Base-by-base conservation (phyloP, 2,797 vertebrate genomes). In the Cichlasoma orientale region DNA sequence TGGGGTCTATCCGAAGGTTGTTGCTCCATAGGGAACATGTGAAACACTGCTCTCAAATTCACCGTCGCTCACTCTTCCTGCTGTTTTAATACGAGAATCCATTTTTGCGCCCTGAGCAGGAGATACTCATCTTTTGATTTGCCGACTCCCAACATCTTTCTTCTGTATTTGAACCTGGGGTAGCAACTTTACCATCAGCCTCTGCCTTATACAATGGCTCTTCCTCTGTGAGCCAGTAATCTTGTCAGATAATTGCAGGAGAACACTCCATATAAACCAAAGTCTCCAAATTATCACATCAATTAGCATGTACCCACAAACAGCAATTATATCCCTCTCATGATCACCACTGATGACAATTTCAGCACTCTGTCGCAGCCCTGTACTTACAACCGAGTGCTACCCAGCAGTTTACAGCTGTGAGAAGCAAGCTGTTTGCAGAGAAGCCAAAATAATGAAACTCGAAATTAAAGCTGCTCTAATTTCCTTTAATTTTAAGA, bases 401-500 rank as follows among this genome's bases (percentile, higher is more conserved):
- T 36, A 76, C 73, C 57, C 44, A 1, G 66, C 77, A 69, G 54
- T 72, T 82, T 76, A 58, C 73, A 77, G 44, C 78, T 63, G 77
- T 53, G 68, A 41, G 55, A 47, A 18, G 57, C 23, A 68, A 68
- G 79, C 57, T 21, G 74, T 79, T 86, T 85, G 44, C 70, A 78
- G 61, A 84, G 69, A 81, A 75, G 58, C 75, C 29, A 75, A 73
- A 87, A 72, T 70, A 80, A 75, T 54, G 54, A 86, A 89, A 74
- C 18, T 50, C 54, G 82, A 18, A 89, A 92, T 58, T 78, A 59
- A 86, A 74, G 59, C 74, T 84, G 84, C 75, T 88, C 77, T 85
- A 78, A 87, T 88, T 91, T 83, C 63, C 53, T 68, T 82, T 79
- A 76, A 91, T 91, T 89, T 92, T 74, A 82, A 90, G 77, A 74